Conservation (phyloP, 2,113 vertebrate species). For the Hyla sarda region DNA sequence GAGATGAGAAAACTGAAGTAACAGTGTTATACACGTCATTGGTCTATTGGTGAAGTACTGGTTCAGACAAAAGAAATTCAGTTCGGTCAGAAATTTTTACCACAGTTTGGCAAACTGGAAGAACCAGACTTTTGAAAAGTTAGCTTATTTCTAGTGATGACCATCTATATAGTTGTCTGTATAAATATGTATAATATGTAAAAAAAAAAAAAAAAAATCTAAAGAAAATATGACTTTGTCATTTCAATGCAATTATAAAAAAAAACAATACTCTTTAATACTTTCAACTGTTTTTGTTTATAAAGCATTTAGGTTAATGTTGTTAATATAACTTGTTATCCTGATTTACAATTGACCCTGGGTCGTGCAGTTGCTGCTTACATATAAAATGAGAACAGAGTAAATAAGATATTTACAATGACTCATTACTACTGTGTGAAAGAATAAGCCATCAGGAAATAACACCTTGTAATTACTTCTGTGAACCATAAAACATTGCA, state of each 20-base stretch:
- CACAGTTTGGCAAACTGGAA: too few species aligned
- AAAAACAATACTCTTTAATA: not conserved
- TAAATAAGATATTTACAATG: not conserved
- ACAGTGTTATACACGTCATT: too few species aligned
- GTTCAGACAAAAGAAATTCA: too few species aligned
- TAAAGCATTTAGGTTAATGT: not conserved
- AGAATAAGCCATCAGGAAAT: constrained; percentile 10
- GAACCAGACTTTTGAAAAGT: too few species aligned
- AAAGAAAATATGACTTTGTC: not conserved
- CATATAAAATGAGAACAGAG: not conserved
- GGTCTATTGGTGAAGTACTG: too few species aligned
- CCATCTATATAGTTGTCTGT: not conserved
- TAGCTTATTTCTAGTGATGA: too few species aligned
- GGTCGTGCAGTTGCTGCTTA: too few species aligned
- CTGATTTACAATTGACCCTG: constrained; percentile 21
- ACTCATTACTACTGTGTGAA: not conserved
- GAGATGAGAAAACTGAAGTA: too few species aligned
- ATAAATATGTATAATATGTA: not conserved
- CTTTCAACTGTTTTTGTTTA: not conserved
- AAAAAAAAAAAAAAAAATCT: not conserved
- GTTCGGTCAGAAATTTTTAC: too few species aligned
- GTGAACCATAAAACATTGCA: not conserved
- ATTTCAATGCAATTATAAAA: not conserved
- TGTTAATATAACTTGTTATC: constrained; percentile 14
- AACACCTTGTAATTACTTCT: constrained; percentile 10